A percentile compares a stretch with the other conserved stretches of the same genome.
Conservation (phyloP, 2,888 invertebrate species). For the Onchidella celtica region DNA sequence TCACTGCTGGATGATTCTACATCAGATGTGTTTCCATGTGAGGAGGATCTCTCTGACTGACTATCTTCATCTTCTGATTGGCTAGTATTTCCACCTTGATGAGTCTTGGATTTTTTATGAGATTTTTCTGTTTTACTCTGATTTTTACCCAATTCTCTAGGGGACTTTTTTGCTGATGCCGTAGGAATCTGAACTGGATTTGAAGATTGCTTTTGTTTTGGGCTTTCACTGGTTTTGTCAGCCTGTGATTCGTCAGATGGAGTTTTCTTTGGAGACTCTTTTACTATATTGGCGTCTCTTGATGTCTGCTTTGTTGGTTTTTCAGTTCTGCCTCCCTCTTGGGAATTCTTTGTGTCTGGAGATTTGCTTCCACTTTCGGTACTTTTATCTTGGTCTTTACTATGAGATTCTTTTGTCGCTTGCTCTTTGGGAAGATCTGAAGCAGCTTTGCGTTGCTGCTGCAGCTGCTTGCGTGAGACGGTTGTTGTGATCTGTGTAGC, state of each 20-base stretch:
- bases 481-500: conserved; percentile 16
- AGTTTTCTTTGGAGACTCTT: background rate
- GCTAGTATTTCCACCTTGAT: background rate
- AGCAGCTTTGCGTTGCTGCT: background rate
- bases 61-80: conserved; percentile 5
- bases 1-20: conserved; percentile 22
- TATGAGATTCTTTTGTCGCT: background rate
- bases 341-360: too few relatives aligned
- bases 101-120: background rate
- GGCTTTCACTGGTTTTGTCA: background rate
- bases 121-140: background rate
- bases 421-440: background rate
- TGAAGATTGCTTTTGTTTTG: background rate
- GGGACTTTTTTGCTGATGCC: too few relatives aligned
- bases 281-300: background rate
- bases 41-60: background rate
- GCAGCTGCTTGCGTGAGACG: too few relatives aligned
- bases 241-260: background rate
- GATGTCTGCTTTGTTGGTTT: too few relatives aligned
- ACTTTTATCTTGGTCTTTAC: background rate
- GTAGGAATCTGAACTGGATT: background rate
- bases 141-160: too few relatives aligned
- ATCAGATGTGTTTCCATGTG: conserved; percentile 21
- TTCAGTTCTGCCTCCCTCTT: too few relatives aligned
- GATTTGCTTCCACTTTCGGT: too few relatives aligned